Percentiles rank a stretch among this genome's conserved stretches.
Conservation (phyloP, 2,888 invertebrate species). For the Bursaphelenchus okinawaensis region DNA sequence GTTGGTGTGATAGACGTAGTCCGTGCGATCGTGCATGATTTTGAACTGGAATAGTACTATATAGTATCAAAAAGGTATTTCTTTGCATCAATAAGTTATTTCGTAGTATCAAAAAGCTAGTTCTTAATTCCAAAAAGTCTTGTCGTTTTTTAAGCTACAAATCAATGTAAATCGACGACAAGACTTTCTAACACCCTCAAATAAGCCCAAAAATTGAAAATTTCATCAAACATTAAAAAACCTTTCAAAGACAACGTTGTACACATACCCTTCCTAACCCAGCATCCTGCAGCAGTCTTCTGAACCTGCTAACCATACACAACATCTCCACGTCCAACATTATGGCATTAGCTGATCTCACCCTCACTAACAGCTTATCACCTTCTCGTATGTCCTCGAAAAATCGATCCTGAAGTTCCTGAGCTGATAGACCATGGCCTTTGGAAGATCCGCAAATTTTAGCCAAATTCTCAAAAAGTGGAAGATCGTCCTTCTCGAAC, state of each 20-base stretch:
- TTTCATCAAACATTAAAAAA: too few relatives aligned
- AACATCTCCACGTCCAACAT: slow-evolving; percentile 23
- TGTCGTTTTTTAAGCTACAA: too few relatives aligned
- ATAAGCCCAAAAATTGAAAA: too few relatives aligned
- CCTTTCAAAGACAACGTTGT: not conserved
- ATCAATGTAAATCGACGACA: too few relatives aligned
- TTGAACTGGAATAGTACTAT: slow-evolving; percentile 1
- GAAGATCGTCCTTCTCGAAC: not conserved
- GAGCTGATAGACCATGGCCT: not conserved
- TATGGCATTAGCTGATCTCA: slow-evolving; percentile 14
- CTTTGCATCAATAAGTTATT: not conserved
- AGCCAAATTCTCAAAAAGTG: not conserved
- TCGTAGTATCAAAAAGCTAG: not conserved
- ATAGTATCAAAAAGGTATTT: not conserved
- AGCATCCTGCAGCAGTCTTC: slow-evolving; percentile 4
- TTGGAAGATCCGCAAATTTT: too few relatives aligned
- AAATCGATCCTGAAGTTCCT: slow-evolving; percentile 10
- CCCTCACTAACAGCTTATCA: slow-evolving; percentile 17
- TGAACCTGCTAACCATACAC: slow-evolving; percentile 18
- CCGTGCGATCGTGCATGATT: slow-evolving; percentile 9
- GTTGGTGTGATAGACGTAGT: not conserved
- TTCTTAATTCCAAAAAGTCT: not conserved
- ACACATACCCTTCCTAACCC: slow-evolving; percentile 2
- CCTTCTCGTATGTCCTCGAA: slow-evolving; percentile 19
- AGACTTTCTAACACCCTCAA: too few relatives aligned